phyloP scores from a whole-genome alignment of 2,113 vertebrate genomes.

The Sitta europaea region DNA sequence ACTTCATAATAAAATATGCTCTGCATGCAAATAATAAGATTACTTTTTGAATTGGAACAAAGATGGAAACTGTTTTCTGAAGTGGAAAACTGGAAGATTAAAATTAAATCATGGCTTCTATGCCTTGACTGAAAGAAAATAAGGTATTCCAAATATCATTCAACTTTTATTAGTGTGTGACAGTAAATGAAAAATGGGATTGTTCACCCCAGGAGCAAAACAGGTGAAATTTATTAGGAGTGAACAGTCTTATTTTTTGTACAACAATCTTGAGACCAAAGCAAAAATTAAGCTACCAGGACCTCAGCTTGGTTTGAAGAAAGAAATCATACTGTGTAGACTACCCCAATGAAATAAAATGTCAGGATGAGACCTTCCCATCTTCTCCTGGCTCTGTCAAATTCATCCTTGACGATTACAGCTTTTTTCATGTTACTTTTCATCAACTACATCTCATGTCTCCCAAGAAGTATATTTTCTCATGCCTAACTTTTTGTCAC shows the following conservation, averaged over 20 bases:
- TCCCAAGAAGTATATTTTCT: background rate
- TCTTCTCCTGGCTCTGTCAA: background rate
- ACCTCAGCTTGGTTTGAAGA: background rate
- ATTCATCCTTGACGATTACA: background rate
- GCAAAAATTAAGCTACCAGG: background rate
- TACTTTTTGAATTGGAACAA: slow-evolving; percentile 39
- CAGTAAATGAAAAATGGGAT: slow-evolving; percentile 6
- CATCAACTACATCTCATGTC: background rate
- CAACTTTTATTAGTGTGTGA: slow-evolving; percentile 40
- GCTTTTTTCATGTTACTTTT: background rate
- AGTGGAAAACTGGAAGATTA: slow-evolving; percentile 30
- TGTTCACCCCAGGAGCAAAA: background rate
- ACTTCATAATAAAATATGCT: slow-evolving; percentile 49
- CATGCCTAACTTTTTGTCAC: background rate
- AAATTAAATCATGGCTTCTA: slow-evolving; percentile 47
- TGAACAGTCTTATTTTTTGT: background rate
- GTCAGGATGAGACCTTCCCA: background rate
- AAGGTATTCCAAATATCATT: slow-evolving; percentile 46
- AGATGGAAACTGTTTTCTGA: slow-evolving; percentile 38
- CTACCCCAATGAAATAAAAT: background rate
- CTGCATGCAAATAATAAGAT: slow-evolving; percentile 37
- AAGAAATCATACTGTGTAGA: background rate
- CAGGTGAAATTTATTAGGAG: slow-evolving; percentile 11
- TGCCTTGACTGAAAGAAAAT: background rate
- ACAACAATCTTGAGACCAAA: background rate